A percentile compares a stretch with the other conserved stretches of the same genome.
Conservation (phyloP, 2,888 invertebrate genomes). For the Meandrusa payeni region DNA sequence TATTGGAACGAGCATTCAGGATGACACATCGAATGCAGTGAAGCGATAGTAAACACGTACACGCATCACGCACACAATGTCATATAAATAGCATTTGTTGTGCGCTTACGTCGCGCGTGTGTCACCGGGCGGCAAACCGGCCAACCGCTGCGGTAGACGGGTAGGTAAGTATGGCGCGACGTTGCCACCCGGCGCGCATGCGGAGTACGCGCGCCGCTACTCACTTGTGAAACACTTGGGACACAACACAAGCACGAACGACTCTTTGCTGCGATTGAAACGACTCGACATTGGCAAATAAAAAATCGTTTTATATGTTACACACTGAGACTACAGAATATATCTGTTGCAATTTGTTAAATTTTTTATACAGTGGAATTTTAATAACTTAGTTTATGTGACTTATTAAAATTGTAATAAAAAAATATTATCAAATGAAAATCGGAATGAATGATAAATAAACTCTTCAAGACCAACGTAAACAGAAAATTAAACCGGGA, state of each 20-base stretch:
- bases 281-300: too few species aligned
- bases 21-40: constrained; percentile 68
- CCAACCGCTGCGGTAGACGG: constrained; percentile 50
- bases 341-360: too few species aligned
- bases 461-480: constrained; percentile 34
- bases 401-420: too few species aligned
- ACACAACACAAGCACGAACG: constrained; percentile 3
- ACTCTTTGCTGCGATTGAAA: constrained; percentile 7
- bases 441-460: too few species aligned
- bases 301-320: too few species aligned
- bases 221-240: constrained; percentile 17
- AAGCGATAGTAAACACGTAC: constrained; percentile 71
- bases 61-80: constrained; percentile 57
- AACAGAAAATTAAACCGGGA: constrained; percentile 46
- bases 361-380: too few species aligned
- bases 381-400: too few species aligned
- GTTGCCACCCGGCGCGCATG: constrained; percentile 59
- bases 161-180: constrained; percentile 54
- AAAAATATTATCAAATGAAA: too few species aligned
- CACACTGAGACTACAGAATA: too few species aligned
- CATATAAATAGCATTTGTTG: constrained; percentile 73
- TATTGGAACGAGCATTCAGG: constrained; percentile 32
- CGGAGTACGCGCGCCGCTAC: constrained; percentile 37
- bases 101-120: constrained; percentile 71
- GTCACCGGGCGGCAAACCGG: constrained; percentile 25